Percentiles rank a stretch among this genome's conserved stretches.
Evolutionary conservation across 2,113 vertebrate species (phyloP).

Genomic region (Callionymus lyra): DNA sequence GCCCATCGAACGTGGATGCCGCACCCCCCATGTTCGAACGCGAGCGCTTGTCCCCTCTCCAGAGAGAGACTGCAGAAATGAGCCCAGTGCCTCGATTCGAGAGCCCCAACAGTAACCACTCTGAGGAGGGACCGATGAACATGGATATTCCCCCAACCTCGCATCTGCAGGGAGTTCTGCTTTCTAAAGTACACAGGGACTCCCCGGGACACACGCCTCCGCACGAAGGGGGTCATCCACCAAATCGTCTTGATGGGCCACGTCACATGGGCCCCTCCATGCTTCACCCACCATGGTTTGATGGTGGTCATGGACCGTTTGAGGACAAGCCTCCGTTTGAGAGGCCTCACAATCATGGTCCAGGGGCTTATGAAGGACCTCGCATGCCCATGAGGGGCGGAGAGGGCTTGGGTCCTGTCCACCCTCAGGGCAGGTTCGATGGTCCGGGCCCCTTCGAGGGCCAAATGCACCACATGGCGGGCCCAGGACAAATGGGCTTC

Average conservation of each 20-base stretch:
- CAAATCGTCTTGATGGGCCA: conserved; percentile 42
- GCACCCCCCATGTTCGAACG: conserved; percentile 40
- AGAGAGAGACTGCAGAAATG: conserved; percentile 40
- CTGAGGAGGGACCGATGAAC: conserved; percentile 42
- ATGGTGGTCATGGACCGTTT: conserved; percentile 45
- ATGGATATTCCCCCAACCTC: conserved; percentile 14
- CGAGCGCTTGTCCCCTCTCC: conserved; percentile 40
- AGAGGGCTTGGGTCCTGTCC: conserved; percentile 48
- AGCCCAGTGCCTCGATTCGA: conserved; percentile 62
- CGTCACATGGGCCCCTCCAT: conserved; percentile 36
- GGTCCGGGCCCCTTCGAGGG: conserved; percentile 47
- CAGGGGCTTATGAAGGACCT: conserved; percentile 58
- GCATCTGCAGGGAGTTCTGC: not conserved
- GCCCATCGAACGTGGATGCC: conserved; percentile 66
- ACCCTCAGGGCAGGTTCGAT: conserved; percentile 51
- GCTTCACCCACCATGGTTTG: conserved; percentile 63
- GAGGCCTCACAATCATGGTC: conserved; percentile 29
- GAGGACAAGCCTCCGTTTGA: conserved; percentile 40
- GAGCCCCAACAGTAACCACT: conserved; percentile 68
- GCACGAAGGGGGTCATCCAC: conserved; percentile 41
- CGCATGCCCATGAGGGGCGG: conserved; percentile 55
- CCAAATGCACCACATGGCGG: conserved; percentile 57
- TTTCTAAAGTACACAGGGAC: conserved; percentile 20
- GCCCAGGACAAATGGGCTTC: conserved; percentile 36
- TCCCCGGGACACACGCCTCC: conserved; percentile 61